Evolutionary conservation across 2,888 invertebrate genomes (phyloP).

Genomic region (Leptinotarsa juncta): DNA sequence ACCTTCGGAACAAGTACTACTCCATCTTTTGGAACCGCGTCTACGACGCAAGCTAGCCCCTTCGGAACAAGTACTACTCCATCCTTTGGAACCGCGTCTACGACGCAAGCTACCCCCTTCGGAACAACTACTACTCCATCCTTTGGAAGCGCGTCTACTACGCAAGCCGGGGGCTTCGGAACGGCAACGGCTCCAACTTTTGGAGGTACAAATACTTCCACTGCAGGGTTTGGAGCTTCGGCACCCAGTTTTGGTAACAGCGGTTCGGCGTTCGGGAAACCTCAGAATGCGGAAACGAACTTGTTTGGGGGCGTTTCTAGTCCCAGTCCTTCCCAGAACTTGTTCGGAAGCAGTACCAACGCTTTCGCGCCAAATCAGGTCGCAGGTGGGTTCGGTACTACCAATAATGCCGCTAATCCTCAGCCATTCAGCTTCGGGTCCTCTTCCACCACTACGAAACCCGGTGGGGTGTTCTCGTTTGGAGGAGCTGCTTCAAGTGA

Average conservation of each 20-base stretch:
- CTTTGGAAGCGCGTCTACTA: conserved; percentile 53
- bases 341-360: conserved; percentile 25
- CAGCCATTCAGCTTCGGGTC: conserved; percentile 36
- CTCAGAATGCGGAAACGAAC: conserved; percentile 28
- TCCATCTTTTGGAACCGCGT: conserved; percentile 26
- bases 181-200: conserved; percentile 25
- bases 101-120: neutral
- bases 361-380: conserved; percentile 25
- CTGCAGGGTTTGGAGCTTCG: conserved; percentile 28
- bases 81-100: conserved; percentile 26
- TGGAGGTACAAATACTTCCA: conserved; percentile 7
- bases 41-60: conserved; percentile 34
- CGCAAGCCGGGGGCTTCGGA: conserved; percentile 28
- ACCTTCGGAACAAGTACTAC: conserved; percentile 37
- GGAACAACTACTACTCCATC: conserved; percentile 22
- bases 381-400: conserved; percentile 1
- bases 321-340: neutral
- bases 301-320: conserved; percentile 28
- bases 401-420: conserved; percentile 19
- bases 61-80: conserved; percentile 29
- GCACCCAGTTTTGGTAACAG: conserved; percentile 17
- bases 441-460: conserved; percentile 31
- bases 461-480: conserved; percentile 44
- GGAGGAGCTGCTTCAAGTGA: conserved; percentile 33
- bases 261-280: conserved; percentile 40